Conservation (phyloP, 2,113 vertebrate genomes). For the Procavia capensis region DNA sequence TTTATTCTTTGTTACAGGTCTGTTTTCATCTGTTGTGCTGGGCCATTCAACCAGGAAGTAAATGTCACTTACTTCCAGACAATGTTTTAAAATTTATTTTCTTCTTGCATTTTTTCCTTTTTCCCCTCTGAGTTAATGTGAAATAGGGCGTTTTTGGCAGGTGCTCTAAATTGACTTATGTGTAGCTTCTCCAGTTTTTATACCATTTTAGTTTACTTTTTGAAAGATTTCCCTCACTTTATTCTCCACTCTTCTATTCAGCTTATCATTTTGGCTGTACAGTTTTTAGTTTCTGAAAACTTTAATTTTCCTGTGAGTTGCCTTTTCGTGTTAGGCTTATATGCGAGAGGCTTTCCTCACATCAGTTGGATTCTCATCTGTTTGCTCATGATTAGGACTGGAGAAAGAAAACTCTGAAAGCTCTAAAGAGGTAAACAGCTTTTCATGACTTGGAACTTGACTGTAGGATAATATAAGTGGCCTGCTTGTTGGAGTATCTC, state of each 20-base stretch:
- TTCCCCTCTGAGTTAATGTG: background rate
- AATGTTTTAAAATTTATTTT: background rate
- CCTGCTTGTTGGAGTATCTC: background rate
- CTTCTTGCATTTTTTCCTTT: constrained; percentile 13
- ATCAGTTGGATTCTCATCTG: background rate
- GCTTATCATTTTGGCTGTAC: constrained; percentile 7
- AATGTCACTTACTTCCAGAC: background rate
- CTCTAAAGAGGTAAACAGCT: background rate
- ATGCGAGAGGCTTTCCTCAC: background rate
- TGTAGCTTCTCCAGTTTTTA: background rate
- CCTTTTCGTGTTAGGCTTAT: background rate
- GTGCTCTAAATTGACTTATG: background rate
- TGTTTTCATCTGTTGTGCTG: background rate
- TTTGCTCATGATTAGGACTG: background rate
- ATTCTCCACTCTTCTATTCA: background rate
- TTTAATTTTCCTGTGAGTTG: constrained; percentile 44
- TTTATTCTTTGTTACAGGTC: background rate
- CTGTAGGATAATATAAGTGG: background rate
- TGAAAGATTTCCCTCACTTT: background rate
- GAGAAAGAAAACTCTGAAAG: background rate
- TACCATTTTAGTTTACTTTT: background rate
- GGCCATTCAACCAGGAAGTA: background rate
- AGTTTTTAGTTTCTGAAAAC: background rate
- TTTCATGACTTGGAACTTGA: background rate
- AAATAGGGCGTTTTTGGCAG: background rate